Evolutionary conservation across 2,797 vertebrate species (phyloP).

Genomic region (Schizopygopsis malacanthus): DNA sequence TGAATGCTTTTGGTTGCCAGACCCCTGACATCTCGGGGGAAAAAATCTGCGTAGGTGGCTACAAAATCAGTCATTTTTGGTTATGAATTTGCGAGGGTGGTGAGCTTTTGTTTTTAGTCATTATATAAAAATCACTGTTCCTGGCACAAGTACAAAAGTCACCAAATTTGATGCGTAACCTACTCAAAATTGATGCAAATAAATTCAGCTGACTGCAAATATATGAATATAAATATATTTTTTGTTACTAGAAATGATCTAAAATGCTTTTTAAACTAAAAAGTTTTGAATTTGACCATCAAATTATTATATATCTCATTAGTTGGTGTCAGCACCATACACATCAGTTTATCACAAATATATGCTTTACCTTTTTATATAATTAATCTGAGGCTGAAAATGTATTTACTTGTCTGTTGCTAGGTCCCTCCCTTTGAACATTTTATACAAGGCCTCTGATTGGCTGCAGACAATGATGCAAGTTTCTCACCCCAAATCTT

Average conservation of each 20-base stretch:
- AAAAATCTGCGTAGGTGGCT: slow-evolving; percentile 12
- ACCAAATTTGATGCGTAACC: neutral
- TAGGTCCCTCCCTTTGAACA: slow-evolving; percentile 88
- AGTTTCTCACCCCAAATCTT: slow-evolving; percentile 83
- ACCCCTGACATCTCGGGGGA: neutral
- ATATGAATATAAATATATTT: neutral
- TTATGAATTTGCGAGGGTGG: slow-evolving; percentile 24
- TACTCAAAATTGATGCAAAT: neutral
- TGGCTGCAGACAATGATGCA: slow-evolving; percentile 84
- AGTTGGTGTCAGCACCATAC: neutral
- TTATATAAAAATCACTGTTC: neutral
- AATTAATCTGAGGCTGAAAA: slow-evolving; percentile 71
- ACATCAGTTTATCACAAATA: slow-evolving; percentile 33
- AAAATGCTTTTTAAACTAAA: neutral
- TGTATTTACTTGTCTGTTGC: slow-evolving; percentile 85
- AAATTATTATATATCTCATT: neutral
- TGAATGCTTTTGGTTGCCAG: slow-evolving; percentile 18
- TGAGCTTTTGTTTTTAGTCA: neutral
- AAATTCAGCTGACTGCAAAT: neutral
- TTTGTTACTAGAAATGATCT: neutral
- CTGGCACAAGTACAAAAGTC: neutral
- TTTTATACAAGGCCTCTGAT: slow-evolving; percentile 76
- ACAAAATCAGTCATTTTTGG: slow-evolving; percentile 54
- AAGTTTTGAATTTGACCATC: neutral
- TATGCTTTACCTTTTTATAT: slow-evolving; percentile 53